Evolutionary conservation across 2,888 invertebrate genomes (phyloP), one percentile per base, ranked within the genome.

Genomic region (Sphinx pinastri): DNA sequence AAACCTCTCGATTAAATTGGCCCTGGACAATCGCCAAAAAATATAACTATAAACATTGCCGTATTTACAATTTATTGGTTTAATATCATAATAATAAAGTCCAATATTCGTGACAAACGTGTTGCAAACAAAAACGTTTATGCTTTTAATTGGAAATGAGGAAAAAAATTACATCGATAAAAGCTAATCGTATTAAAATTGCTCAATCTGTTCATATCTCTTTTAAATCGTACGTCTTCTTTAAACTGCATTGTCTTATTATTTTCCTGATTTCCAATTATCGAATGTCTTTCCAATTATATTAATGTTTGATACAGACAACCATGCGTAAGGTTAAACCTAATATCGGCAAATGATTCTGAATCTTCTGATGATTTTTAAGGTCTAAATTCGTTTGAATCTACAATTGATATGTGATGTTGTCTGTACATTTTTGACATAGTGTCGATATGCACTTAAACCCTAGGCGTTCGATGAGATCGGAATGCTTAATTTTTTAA

Each of bases 141-240:
- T n/a, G 38, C 16, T 16, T 2, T 47, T 16, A 16, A 7, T 63
- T 63, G 49, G 49, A 63, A 63, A 63, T 63, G 12, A 13, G 63
- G 13, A 63, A 55, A 49, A 47, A 47, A 11, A 7, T n/a, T 38
- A 11, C 45, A 60, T 8, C 10, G 45, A 45, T 16, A 45, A 60
- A 49, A n/a, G 47, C 13, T 12, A 49, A 16, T 49, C 13, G 49
- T 49, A 63, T 63, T 63, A 63, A 19, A 49, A 49, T 49, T 63
- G 63, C 63, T 63, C 63, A 63, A 63, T 51, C 14, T 60, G 11
- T 60, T 60, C 60, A 60, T 60, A 47, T 60, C 60, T 60, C 16
- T 60, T 60, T 60, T 47, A 47, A 38, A 47, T 47, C 45, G 45
- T 60, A 45, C 16, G 60, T 60, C 45, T 60, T 60, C 60, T 16